Base-by-base conservation (phyloP, 2,113 vertebrate genomes). In the Pongo abelii region DNA sequence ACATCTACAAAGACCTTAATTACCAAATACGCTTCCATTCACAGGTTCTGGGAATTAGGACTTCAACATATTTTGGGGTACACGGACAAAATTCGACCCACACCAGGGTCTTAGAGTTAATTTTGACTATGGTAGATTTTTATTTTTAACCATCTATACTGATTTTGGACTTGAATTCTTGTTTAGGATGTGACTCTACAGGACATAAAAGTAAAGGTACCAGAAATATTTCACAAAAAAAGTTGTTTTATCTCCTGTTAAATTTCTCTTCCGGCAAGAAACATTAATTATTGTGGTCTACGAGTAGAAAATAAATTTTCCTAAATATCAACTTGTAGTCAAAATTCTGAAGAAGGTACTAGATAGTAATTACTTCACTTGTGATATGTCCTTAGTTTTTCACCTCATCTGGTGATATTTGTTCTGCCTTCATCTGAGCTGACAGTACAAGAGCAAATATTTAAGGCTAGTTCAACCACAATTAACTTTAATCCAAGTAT, bases 211-310 rank as follows among this genome's bases (percentile, higher is more conserved):
- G 30, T 70, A 40, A 67, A 48, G 2, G 25, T 48, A 46, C 16
- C 43, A 78, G n/a, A 81, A 70, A 92, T 90, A 77, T 52, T 67
- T 69, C 46, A 96, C 13, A 8, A 70, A 87, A 70, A 78, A 17
- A 50, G 5, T 3, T 72, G 2, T 83, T 75, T 77, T 38, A 40
- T 40, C 2, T 79, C 84, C 16, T 78, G 17, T 48, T 79, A 70
- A 93, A 64, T 80, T 40, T 94, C 14, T 89, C 25, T 69, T 81
- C 12, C 14, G 80, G n/a, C 14, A 80, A 85, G 27, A 92, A 96
- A 48, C 14, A 81, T 78, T 84, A 20, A 25, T 80, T 92, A 3
- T 43, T 75, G 35, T 75, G 40, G 12, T 50, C 16, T 69, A n/a
- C 32, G 32, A 81, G 11, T 43, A 67, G 14, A 59, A 52, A 69